Evolutionary conservation across 92 coral and sea anemone genomes (phyloP).

Genomic region (Palythoa heliodiscus): DNA sequence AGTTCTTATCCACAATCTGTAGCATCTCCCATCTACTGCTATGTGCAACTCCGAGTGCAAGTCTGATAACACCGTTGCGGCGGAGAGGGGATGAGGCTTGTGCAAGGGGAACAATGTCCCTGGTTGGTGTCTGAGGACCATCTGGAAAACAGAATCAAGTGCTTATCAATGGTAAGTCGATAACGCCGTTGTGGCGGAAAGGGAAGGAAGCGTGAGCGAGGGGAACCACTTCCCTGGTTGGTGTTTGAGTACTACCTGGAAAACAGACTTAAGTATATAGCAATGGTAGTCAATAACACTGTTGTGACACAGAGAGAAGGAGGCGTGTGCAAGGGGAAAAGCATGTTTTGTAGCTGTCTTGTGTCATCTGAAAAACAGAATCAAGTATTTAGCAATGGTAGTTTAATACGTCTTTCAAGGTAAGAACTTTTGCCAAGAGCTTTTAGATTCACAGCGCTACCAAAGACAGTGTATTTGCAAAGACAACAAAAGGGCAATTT

Average conservation of each 20-base stretch:
- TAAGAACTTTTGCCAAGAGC: too few species aligned
- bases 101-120: neutral
- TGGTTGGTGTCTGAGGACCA: neutral
- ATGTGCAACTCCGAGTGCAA: neutral
- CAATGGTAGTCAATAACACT: neutral
- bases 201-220: neutral
- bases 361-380: too few species aligned
- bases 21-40: neutral
- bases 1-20: slow-evolving; percentile 5
- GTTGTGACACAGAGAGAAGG: neutral
- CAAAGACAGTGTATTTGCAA: too few species aligned
- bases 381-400: too few species aligned
- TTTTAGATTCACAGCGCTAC: too few species aligned
- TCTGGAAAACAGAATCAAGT: neutral
- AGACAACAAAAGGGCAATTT: too few species aligned
- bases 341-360: neutral
- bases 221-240: neutral
- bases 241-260: neutral
- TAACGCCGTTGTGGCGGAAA: neutral
- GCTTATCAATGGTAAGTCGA: too few species aligned
- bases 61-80: neutral
- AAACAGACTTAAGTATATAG: too few species aligned
- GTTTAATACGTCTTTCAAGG: too few species aligned
- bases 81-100: neutral
- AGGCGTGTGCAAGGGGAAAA: neutral